These are phyloP conservation scores for Bryconaethiops microstoma DNA, from an alignment of 2,797 vertebrate species.

Conservation along the genomic window DNA sequence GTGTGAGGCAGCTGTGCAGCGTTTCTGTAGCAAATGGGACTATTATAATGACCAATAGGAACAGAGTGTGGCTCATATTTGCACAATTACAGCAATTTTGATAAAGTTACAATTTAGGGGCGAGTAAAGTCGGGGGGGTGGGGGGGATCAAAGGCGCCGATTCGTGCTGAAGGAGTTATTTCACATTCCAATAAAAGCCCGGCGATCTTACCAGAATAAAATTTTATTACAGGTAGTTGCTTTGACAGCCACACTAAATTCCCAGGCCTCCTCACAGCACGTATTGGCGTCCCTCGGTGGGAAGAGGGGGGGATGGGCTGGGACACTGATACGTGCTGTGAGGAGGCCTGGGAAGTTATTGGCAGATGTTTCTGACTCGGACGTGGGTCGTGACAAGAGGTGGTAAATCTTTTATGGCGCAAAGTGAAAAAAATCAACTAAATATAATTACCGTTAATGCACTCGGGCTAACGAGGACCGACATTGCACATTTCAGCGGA, in stretches of 20 bases:
- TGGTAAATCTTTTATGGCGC: constrained; percentile 1
- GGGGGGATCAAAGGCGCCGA: not conserved
- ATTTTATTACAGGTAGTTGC: not conserved
- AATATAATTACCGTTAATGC: not conserved
- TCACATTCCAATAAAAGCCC: not conserved
- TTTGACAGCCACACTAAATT: not conserved
- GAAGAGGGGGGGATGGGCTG: too few relatives aligned
- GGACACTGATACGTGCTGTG: too few relatives aligned
- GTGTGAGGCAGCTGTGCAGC: not conserved
- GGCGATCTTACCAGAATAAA: not conserved
- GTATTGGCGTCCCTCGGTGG: not conserved
- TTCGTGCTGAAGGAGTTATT: constrained; percentile 1
- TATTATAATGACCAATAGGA: not conserved
- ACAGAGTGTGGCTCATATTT: not conserved
- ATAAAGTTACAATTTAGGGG: constrained; percentile 15
- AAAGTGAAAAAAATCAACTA: too few relatives aligned
- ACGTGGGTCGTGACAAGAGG: not conserved
- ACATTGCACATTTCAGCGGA: too few relatives aligned
- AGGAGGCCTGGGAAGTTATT: too few relatives aligned
- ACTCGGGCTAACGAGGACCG: too few relatives aligned
- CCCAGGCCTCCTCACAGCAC: not conserved
- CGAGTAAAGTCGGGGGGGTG: not conserved
- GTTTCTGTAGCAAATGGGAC: not conserved
- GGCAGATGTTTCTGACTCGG: not conserved
- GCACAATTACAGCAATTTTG: constrained; percentile 10